Percentiles rank a stretch among this genome's conserved stretches.
phyloP scores from a whole-genome alignment of 1,140 invertebrate genomes.

The Adoxophyes honmai region DNA sequence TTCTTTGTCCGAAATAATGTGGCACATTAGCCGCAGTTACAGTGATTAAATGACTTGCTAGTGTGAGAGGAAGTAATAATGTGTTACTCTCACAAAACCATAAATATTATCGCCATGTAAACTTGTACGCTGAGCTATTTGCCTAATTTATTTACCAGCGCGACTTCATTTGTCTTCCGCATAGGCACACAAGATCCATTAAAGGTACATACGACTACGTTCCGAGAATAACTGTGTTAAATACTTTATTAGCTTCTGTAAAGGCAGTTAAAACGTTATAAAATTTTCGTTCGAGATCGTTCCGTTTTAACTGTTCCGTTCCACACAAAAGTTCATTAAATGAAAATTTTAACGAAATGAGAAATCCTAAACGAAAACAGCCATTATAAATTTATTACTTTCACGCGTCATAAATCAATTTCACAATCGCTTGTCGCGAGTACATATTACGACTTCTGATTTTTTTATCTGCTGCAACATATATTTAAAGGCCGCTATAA shows the following conservation, averaged over 20 bases:
- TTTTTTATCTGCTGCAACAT: slow-evolving; percentile 15
- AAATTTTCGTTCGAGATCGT: too few relatives aligned
- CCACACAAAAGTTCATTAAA: too few relatives aligned
- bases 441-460: slow-evolving; percentile 13
- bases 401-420: slow-evolving; percentile 1
- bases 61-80: slow-evolving; percentile 52
- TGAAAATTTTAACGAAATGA: too few relatives aligned
- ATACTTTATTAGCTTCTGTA: too few relatives aligned
- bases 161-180: too few relatives aligned
- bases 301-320: too few relatives aligned
- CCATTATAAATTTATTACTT: too few relatives aligned
- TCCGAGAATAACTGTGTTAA: too few relatives aligned
- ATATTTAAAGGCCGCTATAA: slow-evolving; percentile 36
- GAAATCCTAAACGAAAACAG: background rate
- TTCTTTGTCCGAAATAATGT: slow-evolving; percentile 66
- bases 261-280: too few relatives aligned
- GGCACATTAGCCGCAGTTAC: slow-evolving; percentile 64
- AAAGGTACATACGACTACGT: slow-evolving; percentile 16
- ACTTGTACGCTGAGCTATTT: too few relatives aligned
- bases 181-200: background rate
- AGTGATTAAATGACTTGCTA: slow-evolving; percentile 66
- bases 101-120: slow-evolving; percentile 5
- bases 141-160: too few relatives aligned
- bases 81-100: slow-evolving; percentile 24
- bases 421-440: background rate